These are phyloP conservation scores for Phataginus tricuspis DNA, from an alignment of 2,797 vertebrate species.

Conservation along the genomic window DNA sequence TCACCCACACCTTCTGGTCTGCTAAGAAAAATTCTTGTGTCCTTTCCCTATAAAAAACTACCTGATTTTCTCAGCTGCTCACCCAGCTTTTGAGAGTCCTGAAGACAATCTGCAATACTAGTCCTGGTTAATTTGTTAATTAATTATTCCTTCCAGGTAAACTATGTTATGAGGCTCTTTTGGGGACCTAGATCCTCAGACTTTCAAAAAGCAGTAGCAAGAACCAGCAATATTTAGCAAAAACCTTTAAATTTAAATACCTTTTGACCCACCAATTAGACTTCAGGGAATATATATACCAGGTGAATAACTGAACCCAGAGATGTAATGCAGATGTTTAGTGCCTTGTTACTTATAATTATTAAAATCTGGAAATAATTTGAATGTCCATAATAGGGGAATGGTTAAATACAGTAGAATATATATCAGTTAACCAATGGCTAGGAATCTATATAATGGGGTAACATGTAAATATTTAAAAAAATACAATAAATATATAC, in stretches of 20 bases:
- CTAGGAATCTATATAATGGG: neutral
- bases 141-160: neutral
- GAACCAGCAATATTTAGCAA: neutral
- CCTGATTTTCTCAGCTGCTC: neutral
- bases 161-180: neutral
- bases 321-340: neutral
- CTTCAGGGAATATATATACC: neutral
- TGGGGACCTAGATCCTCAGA: neutral
- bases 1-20: neutral
- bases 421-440: neutral
- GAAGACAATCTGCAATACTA: neutral
- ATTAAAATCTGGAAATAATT: constrained; percentile 2
- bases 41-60: neutral
- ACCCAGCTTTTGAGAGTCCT: neutral
- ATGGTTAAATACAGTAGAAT: neutral
- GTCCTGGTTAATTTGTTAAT: neutral
- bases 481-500: neutral
- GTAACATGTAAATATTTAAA: neutral
- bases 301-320: neutral
- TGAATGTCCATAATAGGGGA: neutral
- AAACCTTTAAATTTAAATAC: neutral
- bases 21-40: neutral
- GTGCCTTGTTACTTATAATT: neutral
- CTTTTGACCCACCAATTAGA: neutral
- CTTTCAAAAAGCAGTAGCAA: neutral